Percentiles rank a stretch among this genome's conserved stretches.
phyloP scores from a whole-genome alignment of 2,797 vertebrate species.

The Tolypeutes matacus region DNA sequence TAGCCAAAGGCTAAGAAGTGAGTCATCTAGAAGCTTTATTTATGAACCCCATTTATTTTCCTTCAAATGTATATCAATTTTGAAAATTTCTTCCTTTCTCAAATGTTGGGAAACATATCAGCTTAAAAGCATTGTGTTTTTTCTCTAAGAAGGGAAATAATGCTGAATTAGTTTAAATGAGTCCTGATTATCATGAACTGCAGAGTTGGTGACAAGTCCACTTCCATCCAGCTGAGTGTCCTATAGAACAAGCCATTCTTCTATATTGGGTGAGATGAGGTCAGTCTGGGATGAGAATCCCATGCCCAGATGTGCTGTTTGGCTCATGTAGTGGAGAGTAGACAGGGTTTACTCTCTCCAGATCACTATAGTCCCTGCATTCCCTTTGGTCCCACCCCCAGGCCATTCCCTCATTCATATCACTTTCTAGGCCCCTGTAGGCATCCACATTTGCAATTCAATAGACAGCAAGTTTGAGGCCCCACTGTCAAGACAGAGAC shows the following conservation, averaged over 20 bases:
- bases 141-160: constrained; percentile 21
- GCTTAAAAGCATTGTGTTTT: background rate
- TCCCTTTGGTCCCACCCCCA: background rate
- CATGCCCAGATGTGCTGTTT: background rate
- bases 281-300: background rate
- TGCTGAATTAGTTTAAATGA: background rate
- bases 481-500: background rate
- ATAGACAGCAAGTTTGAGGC: background rate
- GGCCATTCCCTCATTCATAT: background rate
- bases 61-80: constrained; percentile 53
- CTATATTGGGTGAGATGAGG: accelerated
- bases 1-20: background rate
- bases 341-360: background rate
- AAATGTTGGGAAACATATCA: background rate
- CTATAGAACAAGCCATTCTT: background rate
- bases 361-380: accelerated
- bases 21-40: background rate
- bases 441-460: background rate
- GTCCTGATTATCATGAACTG: background rate
- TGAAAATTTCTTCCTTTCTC: constrained; percentile 20
- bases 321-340: accelerated
- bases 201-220: background rate
- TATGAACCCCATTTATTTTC: constrained; percentile 3
- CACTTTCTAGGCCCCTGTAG: background rate
- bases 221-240: background rate